Base-by-base conservation (phyloP, 2,888 invertebrate genomes). In the Drosophila mimica region DNA sequence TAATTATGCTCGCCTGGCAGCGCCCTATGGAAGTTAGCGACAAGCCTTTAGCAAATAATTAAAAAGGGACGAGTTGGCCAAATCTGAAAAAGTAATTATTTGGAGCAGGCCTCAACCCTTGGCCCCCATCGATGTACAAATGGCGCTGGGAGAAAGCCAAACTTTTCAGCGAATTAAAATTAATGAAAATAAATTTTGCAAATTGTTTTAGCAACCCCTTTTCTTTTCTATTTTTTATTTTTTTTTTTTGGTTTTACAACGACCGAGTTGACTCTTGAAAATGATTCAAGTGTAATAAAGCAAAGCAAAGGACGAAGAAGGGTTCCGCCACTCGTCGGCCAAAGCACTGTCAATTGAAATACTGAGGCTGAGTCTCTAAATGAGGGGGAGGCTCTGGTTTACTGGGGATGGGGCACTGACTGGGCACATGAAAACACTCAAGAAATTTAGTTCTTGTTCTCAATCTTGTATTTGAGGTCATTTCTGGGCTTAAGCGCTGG, bases 181-280 rank as follows among this genome's bases (percentile, higher is more conserved):
- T 90, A 87, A 87, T 86, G 88, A 89, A 89, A 88, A 91, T 89
- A 91, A 81, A 89, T 89, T 88, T 89, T 79, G 78, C 77, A 84
- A 87, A 88, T 87, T 88, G 82, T 91, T 89, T 88, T 79, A 67
- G 57, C 85, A 88, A 88, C 81, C 88, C 86, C 74, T 74, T 86
- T 74, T 46, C 25, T 25, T 25, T 25, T 25, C 25, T 25, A 25
- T 25, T 25, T 25, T 25, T 25, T 25, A 25, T 51, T 15, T 66
- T 62, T 30, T 33, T 60, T 28, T 54, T 58, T 36, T 28, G 17
- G 20, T 13, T 56, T n/a, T 20, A 36, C 57, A 38, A 43, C n/a
- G 43, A 38, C 36, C 61, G 59, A 87, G 83, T 84, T 79, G 76
- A 88, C 89, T 88, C 88, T 89, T 71, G 62, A 83, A 71, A 88